Conservation (phyloP, 1,140 invertebrate genomes). For the Eupristina koningsbergeri region DNA sequence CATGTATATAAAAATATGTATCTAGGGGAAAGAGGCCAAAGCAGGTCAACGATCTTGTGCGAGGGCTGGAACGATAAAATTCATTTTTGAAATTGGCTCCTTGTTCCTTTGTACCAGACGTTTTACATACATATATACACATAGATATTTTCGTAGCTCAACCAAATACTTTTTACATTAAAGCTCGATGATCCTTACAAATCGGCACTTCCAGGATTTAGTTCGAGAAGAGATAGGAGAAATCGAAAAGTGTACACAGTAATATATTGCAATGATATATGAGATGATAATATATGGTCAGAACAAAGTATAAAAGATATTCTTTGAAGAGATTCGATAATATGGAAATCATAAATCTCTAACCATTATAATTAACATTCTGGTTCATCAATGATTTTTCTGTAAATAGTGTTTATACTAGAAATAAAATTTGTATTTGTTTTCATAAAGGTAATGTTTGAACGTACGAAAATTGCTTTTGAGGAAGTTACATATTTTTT, state of each 20-base stretch:
- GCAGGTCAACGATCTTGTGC: slow-evolving; percentile 38
- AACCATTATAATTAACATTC: neutral
- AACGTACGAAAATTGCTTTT: no score
- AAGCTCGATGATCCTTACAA: slow-evolving; percentile 46
- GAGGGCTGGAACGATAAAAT: slow-evolving; percentile 52
- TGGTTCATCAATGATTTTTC: neutral
- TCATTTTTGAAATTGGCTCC: slow-evolving; percentile 55
- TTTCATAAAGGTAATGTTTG: neutral
- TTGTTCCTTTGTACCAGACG: slow-evolving; percentile 28
- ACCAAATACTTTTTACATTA: slow-evolving; percentile 51
- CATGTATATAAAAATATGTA: neutral
- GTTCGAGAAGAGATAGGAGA: neutral
- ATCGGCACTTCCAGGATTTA: neutral
- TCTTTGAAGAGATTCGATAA: neutral
- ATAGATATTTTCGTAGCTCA: slow-evolving; percentile 22
- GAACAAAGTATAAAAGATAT: neutral
- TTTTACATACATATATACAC: slow-evolving; percentile 8
- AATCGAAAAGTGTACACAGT: neutral
- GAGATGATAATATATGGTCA: neutral
- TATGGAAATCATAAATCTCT: neutral
- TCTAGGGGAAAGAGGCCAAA: slow-evolving; percentile 17
- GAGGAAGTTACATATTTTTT: no score
- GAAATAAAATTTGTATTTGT: neutral
- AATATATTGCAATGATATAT: neutral
- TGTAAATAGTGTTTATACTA: neutral